phyloP scores from a whole-genome alignment of 2,113 vertebrate genomes.

The Actinemys pallida region DNA sequence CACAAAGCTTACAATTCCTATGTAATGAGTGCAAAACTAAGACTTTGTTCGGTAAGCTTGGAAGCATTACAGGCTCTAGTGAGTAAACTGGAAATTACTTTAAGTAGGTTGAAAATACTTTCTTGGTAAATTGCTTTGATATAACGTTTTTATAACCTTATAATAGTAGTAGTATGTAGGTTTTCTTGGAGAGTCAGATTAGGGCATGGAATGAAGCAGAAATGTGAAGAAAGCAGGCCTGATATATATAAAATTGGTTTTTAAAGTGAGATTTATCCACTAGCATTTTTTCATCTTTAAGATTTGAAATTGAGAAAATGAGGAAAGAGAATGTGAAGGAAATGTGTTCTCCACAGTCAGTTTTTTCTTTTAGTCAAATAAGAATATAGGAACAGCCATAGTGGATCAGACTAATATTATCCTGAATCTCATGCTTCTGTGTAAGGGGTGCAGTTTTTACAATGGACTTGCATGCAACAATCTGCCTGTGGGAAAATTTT shows the following conservation, averaged over 20 bases:
- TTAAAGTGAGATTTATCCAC: neutral
- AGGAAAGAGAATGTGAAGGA: neutral
- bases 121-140: slow-evolving; percentile 44
- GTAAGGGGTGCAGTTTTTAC: neutral
- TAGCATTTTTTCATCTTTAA: slow-evolving; percentile 20
- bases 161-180: neutral
- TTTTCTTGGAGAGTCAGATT: neutral
- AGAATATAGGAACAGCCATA: neutral
- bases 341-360: neutral
- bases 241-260: neutral
- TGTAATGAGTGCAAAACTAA: slow-evolving; percentile 72
- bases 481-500: neutral
- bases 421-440: neutral
- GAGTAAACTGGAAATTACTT: slow-evolving; percentile 74
- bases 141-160: slow-evolving; percentile 24
- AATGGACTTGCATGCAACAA: neutral
- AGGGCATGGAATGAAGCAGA: neutral
- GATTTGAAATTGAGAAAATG: slow-evolving; percentile 1
- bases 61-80: slow-evolving; percentile 32
- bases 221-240: neutral
- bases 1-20: slow-evolving; percentile 68
- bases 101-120: slow-evolving; percentile 52
- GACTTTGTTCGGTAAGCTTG: slow-evolving; percentile 61
- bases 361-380: neutral
- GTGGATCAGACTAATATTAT: neutral